Evolutionary conservation across 2,113 vertebrate genomes (phyloP), one percentile per base, ranked within the genome.

Genomic region (Cromileptes altivelis): DNA sequence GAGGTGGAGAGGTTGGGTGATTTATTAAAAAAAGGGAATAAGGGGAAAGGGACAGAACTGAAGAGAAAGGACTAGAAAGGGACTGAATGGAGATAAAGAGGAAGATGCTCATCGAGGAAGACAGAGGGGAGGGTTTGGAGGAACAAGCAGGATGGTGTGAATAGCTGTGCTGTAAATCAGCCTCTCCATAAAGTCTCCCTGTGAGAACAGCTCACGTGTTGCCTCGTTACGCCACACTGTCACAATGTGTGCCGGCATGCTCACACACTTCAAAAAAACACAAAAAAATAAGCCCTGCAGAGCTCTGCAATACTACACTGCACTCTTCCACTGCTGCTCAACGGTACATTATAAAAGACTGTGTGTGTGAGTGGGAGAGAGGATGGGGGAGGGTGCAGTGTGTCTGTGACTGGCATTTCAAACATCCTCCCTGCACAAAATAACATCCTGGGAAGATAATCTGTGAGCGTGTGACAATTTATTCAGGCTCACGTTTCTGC

Each of bases 391-490:
- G 79, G 88, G 93, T 56, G 88, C 89, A 74, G 58, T 63, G 84
- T 71, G 91, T 81, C 87, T 93, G 91, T 93, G 94, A 93, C 92
- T 92, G 92, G 92, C 92, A 95, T 95, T 94, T 94, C 88, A 94
- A 95, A 95, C 92, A 92, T 94, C 86, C 93, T 92, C 88, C 85
- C 89, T 85, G 92, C 93, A 91, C 86, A 91, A 92, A 95, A 93
- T 93, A 94, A 93, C 92, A 95, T 94, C 92, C 94, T 92, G 91
- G 92, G 89, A 93, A 90, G 94, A 92, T 93, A 94, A 94, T 94
- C 93, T 93, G 91, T 62, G 85, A 90, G 92, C 84, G 87, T 94
- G 93, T 92, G 93, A 93, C 92, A 94, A 94, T 95, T 94, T 95
- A 95, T 94, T 95, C 92, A 92, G 80, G 93, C 88, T 94, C 94